Percentiles rank a stretch among this genome's conserved stretches.
phyloP scores from a whole-genome alignment of 2,888 invertebrate species.

The Bugulina stolonifera region DNA sequence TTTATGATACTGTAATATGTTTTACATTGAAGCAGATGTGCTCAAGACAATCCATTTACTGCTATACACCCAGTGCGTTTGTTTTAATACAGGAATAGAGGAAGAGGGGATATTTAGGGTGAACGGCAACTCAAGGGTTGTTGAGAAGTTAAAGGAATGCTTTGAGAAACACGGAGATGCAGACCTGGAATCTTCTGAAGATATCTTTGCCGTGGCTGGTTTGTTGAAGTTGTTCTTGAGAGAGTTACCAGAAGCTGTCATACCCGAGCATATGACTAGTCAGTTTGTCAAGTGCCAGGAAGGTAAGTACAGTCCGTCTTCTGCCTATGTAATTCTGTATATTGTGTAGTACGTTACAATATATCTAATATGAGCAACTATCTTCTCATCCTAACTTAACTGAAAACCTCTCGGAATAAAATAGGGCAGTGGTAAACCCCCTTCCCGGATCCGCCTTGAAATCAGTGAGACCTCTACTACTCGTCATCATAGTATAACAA shows the following conservation, averaged over 20 bases:
- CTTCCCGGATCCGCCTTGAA: too few species aligned
- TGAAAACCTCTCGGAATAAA: too few species aligned
- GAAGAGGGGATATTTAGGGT: constrained; percentile 58
- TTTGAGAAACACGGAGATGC: constrained; percentile 59
- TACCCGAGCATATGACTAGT: constrained; percentile 52
- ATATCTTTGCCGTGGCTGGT: constrained; percentile 59
- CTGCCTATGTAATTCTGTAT: too few species aligned
- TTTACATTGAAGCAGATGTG: too few species aligned
- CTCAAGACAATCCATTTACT: not conserved
- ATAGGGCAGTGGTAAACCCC: too few species aligned
- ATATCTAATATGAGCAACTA: too few species aligned
- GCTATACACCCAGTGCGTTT: not conserved
- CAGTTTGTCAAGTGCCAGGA: constrained; percentile 49
- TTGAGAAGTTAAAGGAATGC: constrained; percentile 56
- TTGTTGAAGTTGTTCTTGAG: constrained; percentile 59
- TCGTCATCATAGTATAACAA: too few species aligned
- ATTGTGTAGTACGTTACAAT: too few species aligned
- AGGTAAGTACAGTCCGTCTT: constrained; percentile 38
- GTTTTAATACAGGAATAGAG: constrained; percentile 48
- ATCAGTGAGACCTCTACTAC: too few species aligned
- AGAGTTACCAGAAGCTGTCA: constrained; percentile 55
- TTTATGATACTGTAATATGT: not conserved
- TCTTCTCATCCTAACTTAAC: too few species aligned
- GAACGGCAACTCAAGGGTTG: constrained; percentile 57
- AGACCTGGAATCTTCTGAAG: constrained; percentile 56